These are phyloP conservation scores for Onychorhynchus coronatus DNA, from an alignment of 2,113 vertebrate species.

Conservation along the genomic window DNA sequence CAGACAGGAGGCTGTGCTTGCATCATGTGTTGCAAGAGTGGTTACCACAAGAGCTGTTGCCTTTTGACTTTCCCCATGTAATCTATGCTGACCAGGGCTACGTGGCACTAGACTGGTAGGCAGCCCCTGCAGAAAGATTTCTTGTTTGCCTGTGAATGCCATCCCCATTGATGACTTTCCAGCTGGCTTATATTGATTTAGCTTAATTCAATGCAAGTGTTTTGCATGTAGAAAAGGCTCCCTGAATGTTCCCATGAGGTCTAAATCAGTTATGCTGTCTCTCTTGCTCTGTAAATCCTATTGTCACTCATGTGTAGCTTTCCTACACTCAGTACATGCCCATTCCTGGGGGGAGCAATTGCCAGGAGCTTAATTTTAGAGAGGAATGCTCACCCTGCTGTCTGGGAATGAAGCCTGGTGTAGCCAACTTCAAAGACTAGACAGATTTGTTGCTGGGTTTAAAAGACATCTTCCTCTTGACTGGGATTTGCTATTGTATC, in stretches of 20 bases:
- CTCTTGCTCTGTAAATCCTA: constrained; percentile 39
- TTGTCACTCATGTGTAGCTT: constrained; percentile 48
- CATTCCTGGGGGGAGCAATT: neutral
- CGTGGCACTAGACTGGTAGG: neutral
- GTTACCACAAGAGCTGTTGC: neutral
- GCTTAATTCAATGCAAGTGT: constrained; percentile 46
- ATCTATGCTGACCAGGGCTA: neutral
- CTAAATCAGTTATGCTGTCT: constrained; percentile 38
- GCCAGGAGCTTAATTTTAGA: constrained; percentile 47
- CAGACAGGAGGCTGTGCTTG: neutral
- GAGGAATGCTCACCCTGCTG: constrained; percentile 37
- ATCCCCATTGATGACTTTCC: constrained; percentile 3
- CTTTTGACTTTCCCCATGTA: neutral
- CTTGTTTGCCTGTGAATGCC: neutral
- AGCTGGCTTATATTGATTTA: constrained; percentile 44
- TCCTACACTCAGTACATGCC: constrained; percentile 12
- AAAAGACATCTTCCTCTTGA: constrained; percentile 32
- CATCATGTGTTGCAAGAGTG: neutral
- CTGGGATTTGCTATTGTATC: constrained; percentile 38
- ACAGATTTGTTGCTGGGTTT: constrained; percentile 24
- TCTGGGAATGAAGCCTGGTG: constrained; percentile 31
- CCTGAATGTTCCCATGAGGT: neutral
- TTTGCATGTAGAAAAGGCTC: constrained; percentile 26
- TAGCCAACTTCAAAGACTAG: constrained; percentile 32
- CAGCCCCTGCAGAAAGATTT: neutral